Base-by-base conservation (phyloP, 2,888 invertebrate species). In the Epicampocera succincta region DNA sequence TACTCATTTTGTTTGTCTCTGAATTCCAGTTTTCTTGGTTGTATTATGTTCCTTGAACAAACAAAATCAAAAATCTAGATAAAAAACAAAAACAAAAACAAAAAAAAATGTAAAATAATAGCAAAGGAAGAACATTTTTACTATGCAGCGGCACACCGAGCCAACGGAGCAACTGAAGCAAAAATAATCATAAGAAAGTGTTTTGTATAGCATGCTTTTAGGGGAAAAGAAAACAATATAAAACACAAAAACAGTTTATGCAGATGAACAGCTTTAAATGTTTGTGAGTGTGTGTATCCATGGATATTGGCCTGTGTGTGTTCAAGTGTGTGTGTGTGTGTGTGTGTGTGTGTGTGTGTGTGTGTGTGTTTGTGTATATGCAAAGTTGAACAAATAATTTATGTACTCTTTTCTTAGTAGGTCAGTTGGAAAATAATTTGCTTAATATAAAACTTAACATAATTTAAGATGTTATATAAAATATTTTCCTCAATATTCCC, bases 391-490 rank as follows among this genome's bases (percentile, higher is more conserved):
- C 58, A 73, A 66, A 78, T 79, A 73, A 79, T 79, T 79, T 73
- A 72, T 61, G 52, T 66, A 54, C 72, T 72, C 44, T 68, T 66
- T 52, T 60, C 48, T 60, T 71, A 75, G 78, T 82, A 82, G 82
- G 82, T 82, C 82, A 82, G 82, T 71, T 71, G 82, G 82, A 78
- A 78, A 78, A 82, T 82, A 78, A 78, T 78, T 78, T 78, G 71
- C 66, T 71, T 80, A 66, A 60, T 77, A 82, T 82, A 66, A 75
- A 82, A 82, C 66, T 82, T 78, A 74, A 60, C 65, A 77, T 82
- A 71, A 78, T 82, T 82, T 82, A 50, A 74, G 52, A 82, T 82
- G 33, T 60, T 74, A 54, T 78, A 54, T 65, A 65, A 65, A 74
- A 58, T 58, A 11, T 29, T 56, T 66, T 66, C 40, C 25, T 54